A percentile compares a stretch with the other conserved stretches of the same genome.
These are phyloP conservation scores for Steatocranus sp. DNA, from an alignment of 2,797 vertebrate species.

Conservation along the genomic window DNA sequence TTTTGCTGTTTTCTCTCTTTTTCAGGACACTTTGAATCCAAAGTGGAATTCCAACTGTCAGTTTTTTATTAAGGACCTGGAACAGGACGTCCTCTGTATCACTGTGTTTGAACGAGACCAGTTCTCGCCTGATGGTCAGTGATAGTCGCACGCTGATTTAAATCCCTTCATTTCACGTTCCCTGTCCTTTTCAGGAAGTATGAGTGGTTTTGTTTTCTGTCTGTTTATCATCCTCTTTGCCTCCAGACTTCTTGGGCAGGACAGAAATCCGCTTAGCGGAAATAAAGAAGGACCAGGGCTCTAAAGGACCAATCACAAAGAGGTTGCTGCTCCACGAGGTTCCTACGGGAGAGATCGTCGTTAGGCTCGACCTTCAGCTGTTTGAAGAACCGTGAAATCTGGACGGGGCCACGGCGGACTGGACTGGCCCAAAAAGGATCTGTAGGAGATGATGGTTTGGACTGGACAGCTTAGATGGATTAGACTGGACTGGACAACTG, in stretches of 20 bases:
- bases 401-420: not conserved
- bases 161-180: not conserved
- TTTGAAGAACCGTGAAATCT: conserved; percentile 88
- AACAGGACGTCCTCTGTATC: conserved; percentile 97
- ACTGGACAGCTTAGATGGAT: not conserved
- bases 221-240: not conserved
- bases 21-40: conserved; percentile 92
- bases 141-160: not conserved
- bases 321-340: conserved; percentile 96
- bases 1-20: not conserved
- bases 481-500: not conserved
- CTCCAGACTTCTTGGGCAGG: conserved; percentile 91
- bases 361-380: conserved; percentile 93
- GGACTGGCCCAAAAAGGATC: not conserved
- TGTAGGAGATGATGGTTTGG: not conserved
- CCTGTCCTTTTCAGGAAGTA: not conserved
- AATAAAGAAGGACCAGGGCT: conserved; percentile 98
- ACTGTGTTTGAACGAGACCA: conserved; percentile 98
- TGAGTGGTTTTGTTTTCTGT: not conserved
- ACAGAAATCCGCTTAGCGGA: conserved; percentile 98
- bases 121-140: conserved; percentile 93
- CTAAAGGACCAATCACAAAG: conserved; percentile 96
- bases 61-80: conserved; percentile 98
- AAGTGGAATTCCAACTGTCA: conserved; percentile 99
- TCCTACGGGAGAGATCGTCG: conserved; percentile 98